Base-by-base conservation (phyloP, 2,888 invertebrate species). In the Xylocampa areola region DNA sequence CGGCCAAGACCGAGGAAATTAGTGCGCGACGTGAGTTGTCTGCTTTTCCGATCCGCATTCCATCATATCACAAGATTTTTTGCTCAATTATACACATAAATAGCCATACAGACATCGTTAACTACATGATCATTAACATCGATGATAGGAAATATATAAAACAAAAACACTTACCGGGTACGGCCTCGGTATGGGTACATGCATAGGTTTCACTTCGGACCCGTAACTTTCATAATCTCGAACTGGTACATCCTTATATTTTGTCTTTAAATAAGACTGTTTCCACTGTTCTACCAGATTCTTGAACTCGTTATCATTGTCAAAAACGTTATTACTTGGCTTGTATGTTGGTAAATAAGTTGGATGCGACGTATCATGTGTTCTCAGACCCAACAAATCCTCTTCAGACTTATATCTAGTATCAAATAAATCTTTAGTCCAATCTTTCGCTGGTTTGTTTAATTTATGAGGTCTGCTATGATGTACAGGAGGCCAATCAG, bases 1-100 rank as follows among this genome's bases (percentile, higher is more conserved):
- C 84, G 81, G 64, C 83, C 81, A 85, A 85, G 81, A 80, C 79
- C 86, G 88, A 87, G 78, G 82, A 92, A 93, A 93, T 91, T 88
- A 91, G 92, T 92, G 91, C 93, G 88, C 84, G 90, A 92, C 91
- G 92, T 81, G 81, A 83, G 81, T 73, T 79, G 78, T 78, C 82
- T 82, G 82, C 82, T 86, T 86, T 88, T 88, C 85, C 87, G 86
- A 92, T 93, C 93, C 93, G 93, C 93, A 94, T 94, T 92, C 93
- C 90, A 81, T 80, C 76, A 72, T 84, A 71, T 76, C 68, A 73
- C 62, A 67, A 73, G 81, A 86, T 87, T 89, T 89, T 85, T 81
- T 81, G 73, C 73, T 81, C 81, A 86, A 86, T 86, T 86, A 86
- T 81, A 81, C 79, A 78, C 77, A 77, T 72, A 62, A 73, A 63